Base-by-base conservation (phyloP, 2,888 invertebrate genomes). In the Tanytarsus gracilentus region DNA sequence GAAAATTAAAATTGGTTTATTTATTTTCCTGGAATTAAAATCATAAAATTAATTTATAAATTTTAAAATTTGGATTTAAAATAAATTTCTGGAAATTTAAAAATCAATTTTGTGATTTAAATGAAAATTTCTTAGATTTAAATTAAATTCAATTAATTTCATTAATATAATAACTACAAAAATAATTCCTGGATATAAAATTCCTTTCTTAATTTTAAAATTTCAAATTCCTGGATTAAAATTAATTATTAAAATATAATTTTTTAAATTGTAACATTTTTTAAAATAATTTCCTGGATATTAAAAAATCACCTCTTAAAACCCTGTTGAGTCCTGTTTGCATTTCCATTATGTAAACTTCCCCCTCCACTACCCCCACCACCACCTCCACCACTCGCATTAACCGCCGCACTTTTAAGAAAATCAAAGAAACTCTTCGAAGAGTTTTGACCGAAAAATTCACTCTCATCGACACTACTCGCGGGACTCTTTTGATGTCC, bases 391-490 rank as follows among this genome's bases (percentile, higher is more conserved):
- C 29, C 27, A 11, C 26, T 25, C 7, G 26, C 49, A 16, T n/a
- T n/a, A n/a, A 33, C 49, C 23, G 30, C 26, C 9, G 59, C 49
- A 33, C 25, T 59, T 26, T 59, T 59, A 11, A 59, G 49, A 23
- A 49, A 49, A 23, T 59, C 49, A 25, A 40, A 48, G 29, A 52
- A 50, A 39, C 33, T 25, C 18, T 36, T 62, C 66, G 69, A 71
- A 71, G 75, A 77, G 68, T 55, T 14, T 14, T 55, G 55, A 40
- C 40, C 40, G 26, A 18, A 55, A 25, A 26, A 55, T 3, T 55
- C 55, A 16, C 39, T 33, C 14, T 55, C 55, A 33, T 40, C 55
- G 18, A 40, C 55, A 39, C 26, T 55, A 23, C 40, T 55, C 3
- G n/a, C 16, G 6, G 59, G 30, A 26, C 33, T 59, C n/a, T n/a